Percentiles rank a stretch among this genome's conserved stretches.
These are phyloP conservation scores for Slavum lentiscoides DNA, from an alignment of 2,888 invertebrate genomes.

Conservation along the genomic window DNA sequence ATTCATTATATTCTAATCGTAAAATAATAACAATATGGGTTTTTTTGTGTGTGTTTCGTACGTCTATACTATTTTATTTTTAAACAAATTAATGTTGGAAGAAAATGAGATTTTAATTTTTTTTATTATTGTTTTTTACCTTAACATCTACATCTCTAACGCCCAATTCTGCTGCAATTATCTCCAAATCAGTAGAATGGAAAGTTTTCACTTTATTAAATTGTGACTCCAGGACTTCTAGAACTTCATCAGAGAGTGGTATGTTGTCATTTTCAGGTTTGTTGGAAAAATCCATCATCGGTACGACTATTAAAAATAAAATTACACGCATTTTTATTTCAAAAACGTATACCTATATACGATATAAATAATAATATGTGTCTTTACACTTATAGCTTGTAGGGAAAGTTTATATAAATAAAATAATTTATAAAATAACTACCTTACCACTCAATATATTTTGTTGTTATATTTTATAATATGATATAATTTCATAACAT, in stretches of 20 bases:
- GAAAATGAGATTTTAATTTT: background rate
- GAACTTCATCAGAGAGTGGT: constrained; percentile 57
- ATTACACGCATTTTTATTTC: background rate
- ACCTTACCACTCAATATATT: too few species aligned
- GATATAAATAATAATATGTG: too few species aligned
- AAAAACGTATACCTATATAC: background rate
- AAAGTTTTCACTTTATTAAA: constrained; percentile 61
- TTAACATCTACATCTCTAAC: constrained; percentile 60
- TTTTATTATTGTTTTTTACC: constrained; percentile 58
- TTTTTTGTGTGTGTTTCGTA: background rate
- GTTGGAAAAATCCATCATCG: constrained; percentile 45
- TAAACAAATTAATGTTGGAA: background rate
- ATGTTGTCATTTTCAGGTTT: background rate
- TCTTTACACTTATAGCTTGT: too few species aligned
- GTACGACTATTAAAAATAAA: constrained; percentile 25
- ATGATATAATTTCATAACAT: background rate
- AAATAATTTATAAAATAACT: too few species aligned
- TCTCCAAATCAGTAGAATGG: constrained; percentile 60
- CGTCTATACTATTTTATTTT: background rate
- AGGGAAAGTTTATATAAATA: too few species aligned
- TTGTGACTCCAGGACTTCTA: constrained; percentile 59
- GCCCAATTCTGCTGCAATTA: constrained; percentile 62
- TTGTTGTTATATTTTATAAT: background rate
- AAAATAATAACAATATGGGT: background rate
- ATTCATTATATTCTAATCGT: background rate